Base-by-base conservation (phyloP, 1,140 invertebrate genomes). In the Globodera rostochiensis region DNA sequence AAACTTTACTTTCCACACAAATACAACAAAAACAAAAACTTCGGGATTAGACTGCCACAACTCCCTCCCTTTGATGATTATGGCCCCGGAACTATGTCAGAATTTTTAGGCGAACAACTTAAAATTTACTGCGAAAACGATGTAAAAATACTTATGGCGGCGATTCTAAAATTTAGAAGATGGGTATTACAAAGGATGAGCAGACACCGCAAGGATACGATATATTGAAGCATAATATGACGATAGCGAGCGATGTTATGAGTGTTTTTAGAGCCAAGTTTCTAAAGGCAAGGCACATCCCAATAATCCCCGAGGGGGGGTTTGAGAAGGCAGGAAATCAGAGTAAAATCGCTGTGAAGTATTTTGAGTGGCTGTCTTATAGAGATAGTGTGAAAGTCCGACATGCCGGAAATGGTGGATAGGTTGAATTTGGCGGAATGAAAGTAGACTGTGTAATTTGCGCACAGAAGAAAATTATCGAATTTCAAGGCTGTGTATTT, bases 401-500 rank as follows among this genome's bases (percentile, higher is more conserved):
- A 75, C 57, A 57, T 6, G 67, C 75, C 0, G 19, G 71, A 4
- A 64, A 53, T n/a, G 21, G 36, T 3, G 25, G 75, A 6, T 19
- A 67, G 36, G 19, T 57, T 21, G 69, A 73, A 73, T 7, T 64
- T 2, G 36, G 69, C n/a, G 11, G 57, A 53, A 6, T 64, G 25
- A 2, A 64, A 66, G 7, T 6, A 4, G 25, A 13, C n/a, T 7
- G 76, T 67, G 8, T 60, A 21, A n/a, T 79, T 36, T 45, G n/a
- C 2, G 57, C 57, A n/a, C 1, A 49, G 73, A 6, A 36, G n/a
- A 8, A 19, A 79, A 21, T 19, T 8, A n/a, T 60, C 19, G 57
- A 60, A 15, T 60, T 60, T 19, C 57, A 60, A 15, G 76, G 76
- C 0, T 78, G 76, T 73, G 76, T 13, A 0, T 78, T 25, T 25